Base-by-base conservation (phyloP, 2,888 invertebrate genomes). In the Malthinus seriepunctatus region DNA sequence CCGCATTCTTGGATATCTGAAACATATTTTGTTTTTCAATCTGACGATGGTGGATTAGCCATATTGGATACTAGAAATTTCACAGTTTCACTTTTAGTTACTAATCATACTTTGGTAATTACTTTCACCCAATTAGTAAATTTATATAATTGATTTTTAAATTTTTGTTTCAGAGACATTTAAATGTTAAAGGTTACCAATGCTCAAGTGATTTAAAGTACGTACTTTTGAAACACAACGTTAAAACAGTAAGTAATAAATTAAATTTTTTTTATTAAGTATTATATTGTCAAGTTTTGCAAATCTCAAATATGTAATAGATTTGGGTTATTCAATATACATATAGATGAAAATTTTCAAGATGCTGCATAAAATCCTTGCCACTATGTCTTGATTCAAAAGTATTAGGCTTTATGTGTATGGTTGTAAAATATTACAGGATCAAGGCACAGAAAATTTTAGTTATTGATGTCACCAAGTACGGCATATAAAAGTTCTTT, bases 201-300 rank as follows among this genome's bases (percentile, higher is more conserved):
- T 91, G 93, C 79, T 93, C 93, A 67, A 84, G 87, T 68, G 92
- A 93, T 82, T 84, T 93, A 72, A 89, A 89, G 77, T 93, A 88
- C 80, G 91, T 94, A 76, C 86, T 94, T 73, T 91, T 94, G 81
- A 88, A 90, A 81, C 92, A 93, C 84, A 91, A 92, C 81, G 88
- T 93, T 80, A 91, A 91, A 81, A 87, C 90, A 85, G 93, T 93
- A 82, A 84, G 84, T 82, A 66, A 4, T 35, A 58, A 12, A 14
- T 37, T 32, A 14, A 23, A 23, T 23, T 23, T 23, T 23, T 23
- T 23, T 23, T 23, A 23, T 23, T 23, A n/a, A n/a, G n/a, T n/a
- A 23, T 23, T 23, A 23, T 5, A 23, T 23, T 23, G 23, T 23
- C 23, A 23, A 23, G 5, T 5, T 23, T 23, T 23, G 5, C 23